Conservation (phyloP, 2,113 vertebrate species). For the Daboia siamensis region DNA sequence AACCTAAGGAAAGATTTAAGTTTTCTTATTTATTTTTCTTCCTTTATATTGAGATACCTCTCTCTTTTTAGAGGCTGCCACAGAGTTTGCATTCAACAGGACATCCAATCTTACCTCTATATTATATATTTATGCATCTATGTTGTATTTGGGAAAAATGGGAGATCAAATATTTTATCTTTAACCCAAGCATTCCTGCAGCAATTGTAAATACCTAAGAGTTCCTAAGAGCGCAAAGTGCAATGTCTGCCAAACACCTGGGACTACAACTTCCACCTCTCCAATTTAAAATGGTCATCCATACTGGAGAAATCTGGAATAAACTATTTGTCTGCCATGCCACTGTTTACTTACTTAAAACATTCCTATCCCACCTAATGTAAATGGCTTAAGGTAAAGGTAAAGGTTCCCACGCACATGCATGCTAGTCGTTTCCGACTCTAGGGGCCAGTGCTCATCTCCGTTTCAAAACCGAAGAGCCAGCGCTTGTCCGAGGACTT, state of each 20-base stretch:
- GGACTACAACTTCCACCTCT: background rate
- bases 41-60: constrained; percentile 18
- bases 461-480: no score
- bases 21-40: constrained; percentile 23
- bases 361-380: background rate
- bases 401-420: no score
- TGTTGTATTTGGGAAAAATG: background rate
- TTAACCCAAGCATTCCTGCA: background rate
- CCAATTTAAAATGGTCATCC: background rate
- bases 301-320: background rate
- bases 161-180: background rate
- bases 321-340: background rate
- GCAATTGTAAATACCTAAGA: background rate
- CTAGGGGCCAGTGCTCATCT: no score
- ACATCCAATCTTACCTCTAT: background rate
- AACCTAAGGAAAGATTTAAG: background rate
- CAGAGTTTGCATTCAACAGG: background rate
- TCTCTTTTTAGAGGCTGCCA: background rate
- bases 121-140: background rate
- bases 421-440: no score
- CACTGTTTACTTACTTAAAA: background rate
- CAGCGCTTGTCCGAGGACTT: no score
- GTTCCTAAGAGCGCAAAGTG: background rate
- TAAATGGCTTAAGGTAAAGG: no score
- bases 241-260: background rate